Evolutionary conservation across 2,797 vertebrate species (phyloP), one percentile per base, ranked within the genome.

Genomic region (Cetoscarus ocellatus): DNA sequence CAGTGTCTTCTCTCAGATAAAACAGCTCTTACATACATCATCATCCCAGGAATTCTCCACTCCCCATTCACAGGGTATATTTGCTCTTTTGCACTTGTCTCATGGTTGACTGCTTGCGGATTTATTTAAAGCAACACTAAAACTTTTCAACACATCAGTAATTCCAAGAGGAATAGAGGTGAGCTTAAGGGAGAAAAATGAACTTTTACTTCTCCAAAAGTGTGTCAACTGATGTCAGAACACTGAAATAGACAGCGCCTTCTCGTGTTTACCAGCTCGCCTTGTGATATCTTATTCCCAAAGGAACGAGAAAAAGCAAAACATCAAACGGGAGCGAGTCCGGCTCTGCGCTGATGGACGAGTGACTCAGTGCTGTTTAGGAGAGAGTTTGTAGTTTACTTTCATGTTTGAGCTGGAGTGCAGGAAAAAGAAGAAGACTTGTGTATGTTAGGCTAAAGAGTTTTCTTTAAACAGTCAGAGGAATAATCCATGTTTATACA

Each of bases 81-180:
- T 49, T 50, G 39, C 34, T 42, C 17, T 19, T 47, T 61, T 55
- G 45, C 54, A 59, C 66, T 75, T 19, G 15, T 69, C 70, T 58
- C 47, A 14, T 10, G 3, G 17, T 56, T 73, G 56, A 79, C 73
- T 81, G 77, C 75, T 77, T 52, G 73, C 79, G 51, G 67, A 59
- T 66, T 66, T 81, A 77, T 86, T 83, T 72, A 69, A 73, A 76
- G 75, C 70, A 13, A 27, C 36, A 39, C 9, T 45, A 48, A 27
- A 52, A 47, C n/a, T 36, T 66, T 64, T 66, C 49, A 42, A 63
- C 67, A 58, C 18, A 19, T 43, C 15, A n/a, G 52, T 61, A 36
- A 19, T 34, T 67, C 48, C 12, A 60, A 64, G 43, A 40, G 34
- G 27, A 72, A 35, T 17, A 59, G 66, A 75, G 59, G 44, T 39